Percentiles rank a stretch among this genome's conserved stretches.
phyloP scores from a whole-genome alignment of 2,888 invertebrate genomes.

The Orchestes rusci region DNA sequence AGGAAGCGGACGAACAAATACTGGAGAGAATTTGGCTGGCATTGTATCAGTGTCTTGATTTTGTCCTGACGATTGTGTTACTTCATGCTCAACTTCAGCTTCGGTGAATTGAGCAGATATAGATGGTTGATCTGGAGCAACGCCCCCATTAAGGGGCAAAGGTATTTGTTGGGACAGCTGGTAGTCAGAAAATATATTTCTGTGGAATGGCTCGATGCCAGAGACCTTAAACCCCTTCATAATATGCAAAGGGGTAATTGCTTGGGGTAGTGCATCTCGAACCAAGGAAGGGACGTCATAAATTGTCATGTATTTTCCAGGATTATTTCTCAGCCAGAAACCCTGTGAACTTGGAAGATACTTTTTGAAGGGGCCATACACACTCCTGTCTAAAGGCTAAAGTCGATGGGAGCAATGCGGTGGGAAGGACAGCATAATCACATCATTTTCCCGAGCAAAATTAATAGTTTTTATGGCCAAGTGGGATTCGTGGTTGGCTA shows the following conservation, averaged over 20 bases:
- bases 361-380: slow-evolving; percentile 4
- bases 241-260: slow-evolving; percentile 1
- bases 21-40: background rate
- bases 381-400: slow-evolving; percentile 3
- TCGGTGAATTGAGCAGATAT: background rate
- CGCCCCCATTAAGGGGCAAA: background rate
- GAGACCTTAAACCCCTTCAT: background rate
- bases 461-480: slow-evolving; percentile 5
- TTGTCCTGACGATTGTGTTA: no score
- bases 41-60: no score
- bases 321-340: slow-evolving; percentile 1
- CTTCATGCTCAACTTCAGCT: background rate
- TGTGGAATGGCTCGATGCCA: slow-evolving; percentile 6
- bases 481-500: no score
- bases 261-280: background rate
- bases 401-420: no score
- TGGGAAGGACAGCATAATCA: background rate
- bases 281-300: slow-evolving; percentile 3
- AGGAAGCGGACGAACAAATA: slow-evolving; percentile 3
- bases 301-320: background rate
- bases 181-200: background rate
- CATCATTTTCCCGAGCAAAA: background rate
- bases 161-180: background rate
- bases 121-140: background rate
- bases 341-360: slow-evolving; percentile 1